These are phyloP conservation scores for Gavialis gangeticus DNA, from an alignment of 2,113 vertebrate genomes.

Conservation along the genomic window DNA sequence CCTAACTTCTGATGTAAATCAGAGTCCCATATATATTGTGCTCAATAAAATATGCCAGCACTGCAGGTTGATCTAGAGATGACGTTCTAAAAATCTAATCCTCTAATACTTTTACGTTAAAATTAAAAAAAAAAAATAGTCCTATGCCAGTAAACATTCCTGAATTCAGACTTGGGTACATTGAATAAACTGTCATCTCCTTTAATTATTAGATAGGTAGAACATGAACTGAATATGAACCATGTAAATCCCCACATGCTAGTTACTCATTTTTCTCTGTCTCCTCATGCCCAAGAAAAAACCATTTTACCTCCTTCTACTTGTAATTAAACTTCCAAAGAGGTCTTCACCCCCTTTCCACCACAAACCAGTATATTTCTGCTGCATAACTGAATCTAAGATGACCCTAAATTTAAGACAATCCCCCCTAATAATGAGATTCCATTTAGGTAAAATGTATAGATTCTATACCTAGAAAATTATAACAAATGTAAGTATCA, in stretches of 20 bases:
- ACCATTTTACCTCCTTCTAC: not conserved
- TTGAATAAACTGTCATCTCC: no score
- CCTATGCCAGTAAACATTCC: not conserved
- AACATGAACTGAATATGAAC: no score
- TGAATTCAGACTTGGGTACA: not conserved
- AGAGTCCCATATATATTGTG: not conserved
- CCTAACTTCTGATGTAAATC: not conserved
- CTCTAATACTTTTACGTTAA: not conserved
- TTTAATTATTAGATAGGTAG: not conserved
- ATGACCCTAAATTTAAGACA: no score
- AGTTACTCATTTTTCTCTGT: slow-evolving; percentile 1
- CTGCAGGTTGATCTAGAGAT: not conserved
- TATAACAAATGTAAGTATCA: no score
- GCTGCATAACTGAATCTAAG: not conserved
- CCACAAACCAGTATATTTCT: not conserved
- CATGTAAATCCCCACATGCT: not conserved
- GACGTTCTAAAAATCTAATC: not conserved
- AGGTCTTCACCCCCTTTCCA: not conserved
- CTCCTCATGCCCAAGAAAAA: not conserved
- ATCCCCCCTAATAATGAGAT: no score
- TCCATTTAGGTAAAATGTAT: no score
- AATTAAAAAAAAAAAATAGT: not conserved
- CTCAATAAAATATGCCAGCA: not conserved
- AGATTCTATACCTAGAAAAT: no score
- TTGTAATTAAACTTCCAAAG: not conserved